phyloP scores from a whole-genome alignment of 2,113 vertebrate species.

The Lepus europaeus region DNA sequence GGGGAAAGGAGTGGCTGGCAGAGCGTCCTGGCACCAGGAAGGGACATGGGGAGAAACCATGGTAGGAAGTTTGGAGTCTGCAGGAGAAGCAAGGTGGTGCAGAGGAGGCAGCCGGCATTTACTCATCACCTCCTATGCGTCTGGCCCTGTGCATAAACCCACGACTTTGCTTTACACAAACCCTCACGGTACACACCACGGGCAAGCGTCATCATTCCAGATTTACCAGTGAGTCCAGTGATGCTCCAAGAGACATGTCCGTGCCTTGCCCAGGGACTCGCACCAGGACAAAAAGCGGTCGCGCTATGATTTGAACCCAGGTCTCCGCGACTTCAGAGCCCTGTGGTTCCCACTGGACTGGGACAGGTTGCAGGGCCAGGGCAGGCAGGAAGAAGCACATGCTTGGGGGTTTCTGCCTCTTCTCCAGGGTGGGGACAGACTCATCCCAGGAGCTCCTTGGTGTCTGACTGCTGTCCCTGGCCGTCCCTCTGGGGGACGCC shows the following conservation, averaged over 20 bases:
- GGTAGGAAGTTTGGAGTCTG: not conserved
- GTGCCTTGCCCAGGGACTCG: not conserved
- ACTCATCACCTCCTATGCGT: constrained; percentile 5
- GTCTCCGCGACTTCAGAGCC: not conserved
- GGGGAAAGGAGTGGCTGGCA: constrained; percentile 85
- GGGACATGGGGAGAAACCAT: not conserved
- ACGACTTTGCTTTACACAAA: not conserved
- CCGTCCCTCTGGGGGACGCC: not conserved
- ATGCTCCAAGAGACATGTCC: not conserved
- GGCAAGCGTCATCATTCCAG: not conserved
- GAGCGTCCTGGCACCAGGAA: constrained; percentile 69
- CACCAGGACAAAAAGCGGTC: not conserved
- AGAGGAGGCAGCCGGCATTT: not conserved
- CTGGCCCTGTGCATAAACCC: not conserved
- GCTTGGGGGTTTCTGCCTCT: not conserved
- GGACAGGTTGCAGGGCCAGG: not conserved
- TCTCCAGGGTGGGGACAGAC: not conserved
- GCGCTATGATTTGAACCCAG: constrained; percentile 46
- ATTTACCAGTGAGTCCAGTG: not conserved
- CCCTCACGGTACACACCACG: not conserved
- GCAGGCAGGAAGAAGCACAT: not conserved
- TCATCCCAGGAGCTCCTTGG: not conserved
- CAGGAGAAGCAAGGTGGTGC: not conserved
- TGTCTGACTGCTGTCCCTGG: not conserved
- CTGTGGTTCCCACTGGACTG: not conserved